These are phyloP conservation scores for Acanthoscelides obtectus DNA, from an alignment of 2,888 invertebrate genomes.

Conservation along the genomic window DNA sequence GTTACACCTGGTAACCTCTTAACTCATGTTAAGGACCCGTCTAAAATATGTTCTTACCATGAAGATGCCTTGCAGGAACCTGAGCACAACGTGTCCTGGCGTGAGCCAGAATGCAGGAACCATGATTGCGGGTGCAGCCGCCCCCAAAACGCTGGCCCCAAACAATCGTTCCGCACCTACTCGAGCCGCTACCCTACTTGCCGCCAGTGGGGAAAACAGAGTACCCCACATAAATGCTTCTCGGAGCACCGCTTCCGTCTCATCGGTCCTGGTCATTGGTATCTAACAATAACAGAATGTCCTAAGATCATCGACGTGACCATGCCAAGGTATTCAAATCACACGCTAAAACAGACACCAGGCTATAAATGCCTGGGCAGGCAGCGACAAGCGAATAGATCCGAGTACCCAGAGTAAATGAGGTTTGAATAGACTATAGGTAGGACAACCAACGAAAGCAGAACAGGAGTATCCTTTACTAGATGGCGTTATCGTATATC, in stretches of 20 bases:
- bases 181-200: conserved; percentile 53
- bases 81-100: conserved; percentile 53
- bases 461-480: too few species aligned
- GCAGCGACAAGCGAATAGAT: too few species aligned
- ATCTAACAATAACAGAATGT: conserved; percentile 42
- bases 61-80: conserved; percentile 54
- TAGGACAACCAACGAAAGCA: too few species aligned
- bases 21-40: too few species aligned
- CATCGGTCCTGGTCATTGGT: conserved; percentile 52
- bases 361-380: too few species aligned
- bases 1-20: too few species aligned
- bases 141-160: conserved; percentile 53
- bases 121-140: conserved; percentile 52
- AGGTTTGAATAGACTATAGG: too few species aligned
- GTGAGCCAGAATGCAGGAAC: conserved; percentile 56
- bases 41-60: conserved; percentile 43
- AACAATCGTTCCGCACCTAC: conserved; percentile 55
- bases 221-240: conserved; percentile 58
- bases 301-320: too few species aligned
- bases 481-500: too few species aligned
- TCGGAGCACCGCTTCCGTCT: conserved; percentile 52
- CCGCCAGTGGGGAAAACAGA: conserved; percentile 52
- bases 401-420: too few species aligned
- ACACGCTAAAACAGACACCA: neutral
- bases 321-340: neutral